Evolutionary conservation across 2,113 vertebrate genomes (phyloP).

Genomic region (Dermatemys mawii): DNA sequence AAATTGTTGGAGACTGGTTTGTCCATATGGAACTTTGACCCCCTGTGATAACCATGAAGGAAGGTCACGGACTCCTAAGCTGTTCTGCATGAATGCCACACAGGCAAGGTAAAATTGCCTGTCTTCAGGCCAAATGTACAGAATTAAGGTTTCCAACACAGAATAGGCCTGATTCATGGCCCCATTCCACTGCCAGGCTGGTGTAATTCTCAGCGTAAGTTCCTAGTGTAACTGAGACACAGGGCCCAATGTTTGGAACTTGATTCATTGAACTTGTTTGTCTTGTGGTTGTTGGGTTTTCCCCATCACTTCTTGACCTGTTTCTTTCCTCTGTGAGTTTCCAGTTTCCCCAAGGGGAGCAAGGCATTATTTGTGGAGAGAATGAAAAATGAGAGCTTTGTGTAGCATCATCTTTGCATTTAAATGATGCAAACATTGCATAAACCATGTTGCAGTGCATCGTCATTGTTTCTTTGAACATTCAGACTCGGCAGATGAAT

Average conservation of each 20-base stretch:
- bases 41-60: constrained; percentile 33
- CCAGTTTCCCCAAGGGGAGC: rapidly evolving
- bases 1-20: constrained; percentile 35
- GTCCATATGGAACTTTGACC: constrained; percentile 34
- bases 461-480: rapidly evolving
- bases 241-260: background rate
- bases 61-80: background rate
- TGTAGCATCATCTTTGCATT: background rate
- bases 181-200: background rate
- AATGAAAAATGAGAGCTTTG: background rate
- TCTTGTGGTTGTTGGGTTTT: background rate
- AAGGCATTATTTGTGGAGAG: background rate
- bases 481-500: background rate
- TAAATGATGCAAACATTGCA: background rate
- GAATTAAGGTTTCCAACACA: constrained; percentile 24
- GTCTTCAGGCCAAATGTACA: constrained; percentile 38
- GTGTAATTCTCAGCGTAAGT: background rate
- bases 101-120: constrained; percentile 55
- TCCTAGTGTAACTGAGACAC: background rate
- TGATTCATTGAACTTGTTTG: background rate
- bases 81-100: constrained; percentile 50
- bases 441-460: background rate
- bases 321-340: background rate
- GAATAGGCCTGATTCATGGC: rapidly evolving
- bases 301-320: background rate